Evolutionary conservation across 2,113 vertebrate species (phyloP).

Genomic region (Copsychus sechellarum): DNA sequence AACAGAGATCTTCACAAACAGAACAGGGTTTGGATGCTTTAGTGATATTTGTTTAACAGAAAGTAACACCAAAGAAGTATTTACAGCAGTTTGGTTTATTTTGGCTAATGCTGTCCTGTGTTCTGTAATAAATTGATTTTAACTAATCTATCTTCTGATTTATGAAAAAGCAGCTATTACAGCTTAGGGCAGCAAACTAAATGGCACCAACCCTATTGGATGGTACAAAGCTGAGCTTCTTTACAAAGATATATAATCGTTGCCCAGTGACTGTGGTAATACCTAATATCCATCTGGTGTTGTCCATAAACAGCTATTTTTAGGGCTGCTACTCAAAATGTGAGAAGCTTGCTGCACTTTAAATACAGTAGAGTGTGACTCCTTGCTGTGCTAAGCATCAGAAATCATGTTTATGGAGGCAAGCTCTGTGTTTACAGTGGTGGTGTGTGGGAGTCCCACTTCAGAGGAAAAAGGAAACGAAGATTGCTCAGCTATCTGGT

Average conservation of each 20-base stretch:
- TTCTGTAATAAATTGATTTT: constrained; percentile 29
- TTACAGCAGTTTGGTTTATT: background rate
- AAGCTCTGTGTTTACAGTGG: constrained; percentile 25
- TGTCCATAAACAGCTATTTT: constrained; percentile 18
- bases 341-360: constrained; percentile 1
- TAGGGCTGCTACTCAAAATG: background rate
- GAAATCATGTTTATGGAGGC: constrained; percentile 41
- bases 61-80: background rate
- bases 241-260: constrained; percentile 53
- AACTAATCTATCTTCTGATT: constrained; percentile 58
- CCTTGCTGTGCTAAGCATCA: background rate
- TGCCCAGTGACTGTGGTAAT: constrained; percentile 32
- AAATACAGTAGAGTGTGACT: background rate
- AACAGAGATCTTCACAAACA: background rate
- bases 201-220: constrained; percentile 12
- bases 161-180: constrained; percentile 62
- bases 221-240: constrained; percentile 52
- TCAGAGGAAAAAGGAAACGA: constrained; percentile 48
- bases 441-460: constrained; percentile 39
- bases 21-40: background rate
- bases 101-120: background rate
- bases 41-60: background rate
- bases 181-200: constrained; percentile 45
- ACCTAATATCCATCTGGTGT: constrained; percentile 64
- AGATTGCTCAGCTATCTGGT: constrained; percentile 55